Evolutionary conservation across 2,113 vertebrate genomes (phyloP).

Genomic region (Protomyctophum bolini): DNA sequence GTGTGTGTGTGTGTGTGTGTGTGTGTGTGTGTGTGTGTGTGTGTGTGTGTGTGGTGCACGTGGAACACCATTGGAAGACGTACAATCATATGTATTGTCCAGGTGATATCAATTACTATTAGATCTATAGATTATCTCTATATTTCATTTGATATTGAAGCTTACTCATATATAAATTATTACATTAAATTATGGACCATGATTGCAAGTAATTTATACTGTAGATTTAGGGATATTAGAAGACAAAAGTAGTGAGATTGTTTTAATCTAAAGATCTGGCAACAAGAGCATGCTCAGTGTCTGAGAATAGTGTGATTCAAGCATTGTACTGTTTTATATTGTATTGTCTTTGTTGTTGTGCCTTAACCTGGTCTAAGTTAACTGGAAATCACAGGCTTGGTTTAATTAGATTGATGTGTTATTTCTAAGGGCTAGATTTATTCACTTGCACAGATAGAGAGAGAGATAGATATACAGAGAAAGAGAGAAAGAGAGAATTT

Average conservation of each 20-base stretch:
- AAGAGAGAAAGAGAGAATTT: conserved; percentile 42
- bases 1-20: too few relatives aligned
- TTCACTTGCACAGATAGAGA: too few relatives aligned
- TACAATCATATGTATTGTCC: too few relatives aligned
- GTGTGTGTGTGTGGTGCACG: too few relatives aligned
- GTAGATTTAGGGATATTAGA: conserved; percentile 35
- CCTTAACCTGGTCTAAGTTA: conserved; percentile 59
- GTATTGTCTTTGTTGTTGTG: conserved; percentile 39
- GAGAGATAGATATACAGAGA: too few relatives aligned
- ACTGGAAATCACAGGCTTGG: conserved; percentile 54
- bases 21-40: too few relatives aligned
- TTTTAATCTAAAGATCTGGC: conserved; percentile 26
- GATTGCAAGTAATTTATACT: neutral
- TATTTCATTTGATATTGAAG: too few relatives aligned
- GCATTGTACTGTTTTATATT: conserved; percentile 35
- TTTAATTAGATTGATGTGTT: conserved; percentile 50
- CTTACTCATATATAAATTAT: too few relatives aligned
- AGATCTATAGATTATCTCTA: too few relatives aligned
- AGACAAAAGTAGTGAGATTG: conserved; percentile 35
- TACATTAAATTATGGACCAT: neutral
- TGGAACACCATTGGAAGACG: too few relatives aligned
- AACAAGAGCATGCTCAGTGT: conserved; percentile 11
- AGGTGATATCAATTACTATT: too few relatives aligned
- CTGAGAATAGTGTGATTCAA: conserved; percentile 7
- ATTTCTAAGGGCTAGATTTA: conserved; percentile 61